These are phyloP conservation scores for Plectrocnemia conspersa DNA, from an alignment of 1,140 invertebrate species.

Conservation along the genomic window DNA sequence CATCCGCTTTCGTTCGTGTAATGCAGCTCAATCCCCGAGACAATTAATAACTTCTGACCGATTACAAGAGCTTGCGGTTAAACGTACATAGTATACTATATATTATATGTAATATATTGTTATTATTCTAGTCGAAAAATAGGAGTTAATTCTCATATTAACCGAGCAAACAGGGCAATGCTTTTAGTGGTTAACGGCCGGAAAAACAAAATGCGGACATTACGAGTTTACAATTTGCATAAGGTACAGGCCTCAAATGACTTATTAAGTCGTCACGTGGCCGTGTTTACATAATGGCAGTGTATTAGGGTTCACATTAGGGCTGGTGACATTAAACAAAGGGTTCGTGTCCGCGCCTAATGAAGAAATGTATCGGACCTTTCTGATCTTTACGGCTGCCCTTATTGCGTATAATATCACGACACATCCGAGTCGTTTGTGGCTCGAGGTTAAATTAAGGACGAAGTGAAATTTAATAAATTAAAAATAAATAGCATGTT, in stretches of 20 bases:
- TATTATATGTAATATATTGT: background rate
- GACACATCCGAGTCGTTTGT: slow-evolving; percentile 13
- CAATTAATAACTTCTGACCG: slow-evolving; percentile 23
- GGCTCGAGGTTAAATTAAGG: background rate
- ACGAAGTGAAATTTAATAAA: too few relatives aligned
- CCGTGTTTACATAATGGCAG: slow-evolving; percentile 18
- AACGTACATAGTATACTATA: background rate
- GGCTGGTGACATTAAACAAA: slow-evolving; percentile 7
- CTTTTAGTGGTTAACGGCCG: background rate
- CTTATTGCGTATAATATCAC: slow-evolving; percentile 14
- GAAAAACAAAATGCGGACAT: background rate
- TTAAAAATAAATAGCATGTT: too few relatives aligned
- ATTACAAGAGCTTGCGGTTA: background rate
- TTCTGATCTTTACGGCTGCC: slow-evolving; percentile 5
- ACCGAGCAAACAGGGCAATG: background rate
- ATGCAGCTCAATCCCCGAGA: slow-evolving; percentile 18
- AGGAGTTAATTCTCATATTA: slow-evolving; percentile 5
- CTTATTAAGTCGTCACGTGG: slow-evolving; percentile 12
- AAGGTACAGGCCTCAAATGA: background rate
- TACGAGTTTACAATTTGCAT: slow-evolving; percentile 4
- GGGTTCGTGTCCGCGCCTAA: slow-evolving; percentile 24
- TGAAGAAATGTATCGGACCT: slow-evolving; percentile 29
- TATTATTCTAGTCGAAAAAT: background rate
- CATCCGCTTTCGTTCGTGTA: slow-evolving; percentile 18
- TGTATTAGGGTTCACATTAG: slow-evolving; percentile 15